phyloP scores from a whole-genome alignment of 2,888 invertebrate species.

The Formica aserva region DNA sequence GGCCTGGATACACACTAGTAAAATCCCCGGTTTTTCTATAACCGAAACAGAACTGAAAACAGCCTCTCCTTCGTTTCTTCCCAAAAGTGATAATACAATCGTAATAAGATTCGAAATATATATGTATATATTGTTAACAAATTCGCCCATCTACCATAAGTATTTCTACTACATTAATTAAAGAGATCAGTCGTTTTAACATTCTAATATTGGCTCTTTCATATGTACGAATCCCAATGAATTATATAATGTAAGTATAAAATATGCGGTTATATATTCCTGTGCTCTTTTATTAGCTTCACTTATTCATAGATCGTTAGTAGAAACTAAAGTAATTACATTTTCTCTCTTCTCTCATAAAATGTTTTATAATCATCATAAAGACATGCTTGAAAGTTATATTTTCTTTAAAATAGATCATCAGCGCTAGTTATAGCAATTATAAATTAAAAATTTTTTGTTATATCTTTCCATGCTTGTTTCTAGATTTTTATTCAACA shows the following conservation, averaged over 20 bases:
- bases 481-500: not conserved
- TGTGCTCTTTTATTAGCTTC: not conserved
- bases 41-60: constrained; percentile 25
- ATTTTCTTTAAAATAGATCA: not conserved
- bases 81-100: constrained; percentile 39
- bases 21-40: constrained; percentile 48
- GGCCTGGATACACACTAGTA: constrained; percentile 27
- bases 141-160: constrained; percentile 11
- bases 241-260: not conserved
- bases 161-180: not conserved
- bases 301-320: not conserved
- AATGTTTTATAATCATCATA: not conserved
- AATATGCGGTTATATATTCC: not conserved
- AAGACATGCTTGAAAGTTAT: not conserved
- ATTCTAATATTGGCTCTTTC: not conserved
- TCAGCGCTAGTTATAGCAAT: not conserved
- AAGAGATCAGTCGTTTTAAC: not conserved
- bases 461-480: not conserved
- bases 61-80: not conserved
- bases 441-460: not conserved
- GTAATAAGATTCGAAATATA: constrained; percentile 47
- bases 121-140: constrained; percentile 40
- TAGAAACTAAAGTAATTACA: not conserved
- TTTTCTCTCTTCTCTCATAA: not conserved
- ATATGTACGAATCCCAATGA: not conserved